Evolutionary conservation across 2,113 vertebrate genomes (phyloP).

Genomic region (Eublepharis macularius): DNA sequence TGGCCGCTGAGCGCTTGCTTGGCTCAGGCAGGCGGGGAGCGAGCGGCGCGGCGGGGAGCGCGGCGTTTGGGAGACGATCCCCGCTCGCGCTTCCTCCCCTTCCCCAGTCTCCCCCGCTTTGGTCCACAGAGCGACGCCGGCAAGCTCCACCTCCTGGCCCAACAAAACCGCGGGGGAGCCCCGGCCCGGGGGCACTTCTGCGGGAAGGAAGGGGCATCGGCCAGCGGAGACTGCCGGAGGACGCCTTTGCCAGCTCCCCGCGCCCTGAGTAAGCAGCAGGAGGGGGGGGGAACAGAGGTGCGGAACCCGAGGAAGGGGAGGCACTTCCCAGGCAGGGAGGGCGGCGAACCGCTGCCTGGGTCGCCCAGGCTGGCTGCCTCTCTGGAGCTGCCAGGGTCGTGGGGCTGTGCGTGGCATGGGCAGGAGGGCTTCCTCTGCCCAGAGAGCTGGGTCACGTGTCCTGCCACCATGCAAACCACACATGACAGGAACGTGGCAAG

Average conservation of each 20-base stretch:
- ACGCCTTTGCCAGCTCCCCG: neutral
- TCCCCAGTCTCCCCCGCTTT: neutral
- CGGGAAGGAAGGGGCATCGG: neutral
- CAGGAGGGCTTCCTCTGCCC: neutral
- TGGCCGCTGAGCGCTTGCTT: no score
- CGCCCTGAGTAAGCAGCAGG: neutral
- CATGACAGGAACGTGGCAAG: no score
- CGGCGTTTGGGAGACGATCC: neutral
- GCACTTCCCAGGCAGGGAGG: neutral
- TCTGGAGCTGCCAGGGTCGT: neutral
- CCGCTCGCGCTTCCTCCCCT: neutral
- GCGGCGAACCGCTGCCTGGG: neutral
- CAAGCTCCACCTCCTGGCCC: constrained; percentile 1
- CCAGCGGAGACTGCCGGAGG: no score
- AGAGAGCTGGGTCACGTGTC: neutral
- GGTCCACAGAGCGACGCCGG: neutral
- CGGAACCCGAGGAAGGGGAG: no score
- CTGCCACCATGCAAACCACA: no score
- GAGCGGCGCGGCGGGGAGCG: neutral
- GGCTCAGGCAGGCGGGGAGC: no score
- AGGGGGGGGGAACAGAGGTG: neutral
- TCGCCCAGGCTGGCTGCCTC: neutral
- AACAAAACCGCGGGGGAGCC: neutral
- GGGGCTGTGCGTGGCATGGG: neutral
- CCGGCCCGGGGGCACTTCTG: neutral